These are phyloP conservation scores for Aethes cnicana DNA, from an alignment of 2,888 invertebrate genomes.

Conservation along the genomic window DNA sequence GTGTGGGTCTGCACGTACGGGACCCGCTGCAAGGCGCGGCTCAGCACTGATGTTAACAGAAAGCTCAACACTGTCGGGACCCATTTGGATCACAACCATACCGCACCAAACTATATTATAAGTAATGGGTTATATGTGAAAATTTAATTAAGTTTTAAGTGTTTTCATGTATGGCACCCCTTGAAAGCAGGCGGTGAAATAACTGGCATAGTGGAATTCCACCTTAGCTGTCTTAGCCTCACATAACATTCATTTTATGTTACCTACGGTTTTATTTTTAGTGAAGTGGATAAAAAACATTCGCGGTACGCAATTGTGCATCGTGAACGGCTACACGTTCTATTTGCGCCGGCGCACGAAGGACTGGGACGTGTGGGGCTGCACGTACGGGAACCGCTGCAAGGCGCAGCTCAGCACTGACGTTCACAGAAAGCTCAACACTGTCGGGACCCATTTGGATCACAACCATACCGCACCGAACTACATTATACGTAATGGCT, in stretches of 20 bases:
- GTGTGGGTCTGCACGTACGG: slow-evolving; percentile 26
- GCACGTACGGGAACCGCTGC: too few species aligned
- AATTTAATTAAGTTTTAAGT: background rate
- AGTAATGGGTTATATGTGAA: background rate
- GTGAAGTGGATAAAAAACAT: too few species aligned
- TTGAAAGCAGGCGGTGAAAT: too few species aligned
- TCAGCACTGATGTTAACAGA: background rate
- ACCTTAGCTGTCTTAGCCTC: too few species aligned
- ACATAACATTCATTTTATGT: too few species aligned
- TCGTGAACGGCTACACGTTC: too few species aligned
- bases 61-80: background rate
- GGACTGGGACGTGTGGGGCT: too few species aligned
- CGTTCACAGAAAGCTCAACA: background rate
- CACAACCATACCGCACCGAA: background rate
- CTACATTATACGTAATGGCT: background rate
- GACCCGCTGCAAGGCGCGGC: slow-evolving; percentile 30
- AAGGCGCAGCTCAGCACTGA: background rate
- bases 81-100: background rate
- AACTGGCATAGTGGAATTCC: too few species aligned
- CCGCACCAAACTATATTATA: background rate
- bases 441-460: background rate
- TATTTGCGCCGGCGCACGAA: too few species aligned
- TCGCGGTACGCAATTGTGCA: too few species aligned
- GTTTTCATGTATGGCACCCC: background rate
- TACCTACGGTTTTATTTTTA: too few species aligned